Evolutionary conservation across 2,888 invertebrate genomes (phyloP).

Genomic region (Hydrotaea cyrtoneurina): DNA sequence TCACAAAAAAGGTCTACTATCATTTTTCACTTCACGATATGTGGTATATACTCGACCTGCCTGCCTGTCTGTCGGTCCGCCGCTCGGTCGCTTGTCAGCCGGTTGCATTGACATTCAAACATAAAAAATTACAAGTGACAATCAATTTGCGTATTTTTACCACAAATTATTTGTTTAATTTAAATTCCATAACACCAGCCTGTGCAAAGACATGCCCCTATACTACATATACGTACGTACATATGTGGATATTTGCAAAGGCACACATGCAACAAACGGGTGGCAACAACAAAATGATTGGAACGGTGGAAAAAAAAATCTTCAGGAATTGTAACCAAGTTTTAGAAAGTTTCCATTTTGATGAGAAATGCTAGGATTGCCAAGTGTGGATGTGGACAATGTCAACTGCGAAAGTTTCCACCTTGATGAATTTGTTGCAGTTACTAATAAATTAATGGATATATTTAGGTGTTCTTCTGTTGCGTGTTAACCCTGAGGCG

Average conservation of each 20-base stretch:
- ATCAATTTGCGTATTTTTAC: slow-evolving; percentile 77
- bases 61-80: not conserved
- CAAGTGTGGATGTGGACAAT: not conserved
- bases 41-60: not conserved
- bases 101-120: slow-evolving; percentile 21
- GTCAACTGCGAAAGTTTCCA: too few species aligned
- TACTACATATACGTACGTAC: too few species aligned
- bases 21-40: slow-evolving; percentile 29
- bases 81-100: not conserved
- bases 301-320: slow-evolving; percentile 23
- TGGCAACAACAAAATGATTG: slow-evolving; percentile 41
- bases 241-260: slow-evolving; percentile 62
- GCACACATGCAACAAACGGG: slow-evolving; percentile 50
- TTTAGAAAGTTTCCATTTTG: slow-evolving; percentile 43
- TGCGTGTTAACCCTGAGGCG: too few species aligned
- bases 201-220: not conserved
- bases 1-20: not conserved
- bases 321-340: slow-evolving; percentile 38
- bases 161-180: slow-evolving; percentile 78
- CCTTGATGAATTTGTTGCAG: too few species aligned
- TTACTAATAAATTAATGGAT: not conserved
- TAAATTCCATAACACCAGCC: slow-evolving; percentile 59
- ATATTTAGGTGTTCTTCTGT: too few species aligned
- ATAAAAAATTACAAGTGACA: slow-evolving; percentile 70
- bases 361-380: not conserved